phyloP scores from a whole-genome alignment of 2,888 invertebrate genomes.

The Electrophaes corylata region DNA sequence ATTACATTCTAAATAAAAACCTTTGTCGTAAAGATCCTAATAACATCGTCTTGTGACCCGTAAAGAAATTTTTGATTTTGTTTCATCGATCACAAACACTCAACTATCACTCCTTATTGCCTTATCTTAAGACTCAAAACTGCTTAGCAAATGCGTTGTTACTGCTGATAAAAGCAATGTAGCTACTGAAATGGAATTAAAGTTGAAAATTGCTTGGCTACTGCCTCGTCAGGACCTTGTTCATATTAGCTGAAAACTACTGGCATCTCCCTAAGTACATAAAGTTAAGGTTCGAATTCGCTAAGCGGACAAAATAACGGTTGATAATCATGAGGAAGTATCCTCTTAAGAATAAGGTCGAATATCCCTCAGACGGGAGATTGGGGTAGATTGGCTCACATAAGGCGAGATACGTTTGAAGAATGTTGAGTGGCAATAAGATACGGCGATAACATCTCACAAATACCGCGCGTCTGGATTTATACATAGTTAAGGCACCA shows the following conservation, averaged over 20 bases:
- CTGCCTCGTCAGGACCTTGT: background rate
- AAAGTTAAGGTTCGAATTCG: slow-evolving; percentile 8
- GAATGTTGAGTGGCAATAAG: slow-evolving; percentile 21
- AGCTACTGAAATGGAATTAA: background rate
- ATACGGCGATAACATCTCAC: slow-evolving; percentile 16
- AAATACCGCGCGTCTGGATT: slow-evolving; percentile 1
- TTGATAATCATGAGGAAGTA: background rate
- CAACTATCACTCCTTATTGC: background rate
- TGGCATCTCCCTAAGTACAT: background rate
- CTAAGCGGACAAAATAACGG: background rate
- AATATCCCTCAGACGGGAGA: background rate
- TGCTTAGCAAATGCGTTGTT: background rate
- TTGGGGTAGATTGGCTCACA: slow-evolving; percentile 4
- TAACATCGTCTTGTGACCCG: slow-evolving; percentile 15
- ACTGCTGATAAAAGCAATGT: background rate
- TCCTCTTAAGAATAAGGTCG: background rate
- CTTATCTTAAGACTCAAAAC: slow-evolving; percentile 1
- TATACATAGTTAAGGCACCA: slow-evolving; percentile 3
- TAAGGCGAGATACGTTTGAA: slow-evolving; percentile 10
- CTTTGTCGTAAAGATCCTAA: slow-evolving; percentile 19
- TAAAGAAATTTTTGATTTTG: slow-evolving; percentile 22
- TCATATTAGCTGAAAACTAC: background rate
- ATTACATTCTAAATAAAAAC: slow-evolving; percentile 20
- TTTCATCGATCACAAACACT: slow-evolving; percentile 19
- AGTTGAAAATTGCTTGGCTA: slow-evolving; percentile 7